Conservation (phyloP, 2,797 vertebrate genomes). For the Semaprochilodus insignis region DNA sequence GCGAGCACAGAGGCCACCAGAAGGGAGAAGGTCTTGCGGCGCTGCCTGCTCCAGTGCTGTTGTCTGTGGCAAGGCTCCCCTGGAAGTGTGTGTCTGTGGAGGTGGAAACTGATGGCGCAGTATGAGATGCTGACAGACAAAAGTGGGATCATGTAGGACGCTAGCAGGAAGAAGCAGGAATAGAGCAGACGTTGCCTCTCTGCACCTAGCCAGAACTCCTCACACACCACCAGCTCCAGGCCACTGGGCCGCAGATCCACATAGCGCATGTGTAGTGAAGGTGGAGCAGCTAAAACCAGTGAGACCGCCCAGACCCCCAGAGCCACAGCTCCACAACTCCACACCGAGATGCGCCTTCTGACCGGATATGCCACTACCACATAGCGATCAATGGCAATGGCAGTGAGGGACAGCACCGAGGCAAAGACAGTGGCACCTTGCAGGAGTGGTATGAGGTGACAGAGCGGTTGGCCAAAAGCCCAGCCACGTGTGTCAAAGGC, state of each 20-base stretch:
- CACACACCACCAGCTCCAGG: conserved; percentile 79
- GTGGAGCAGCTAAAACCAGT: conserved; percentile 77
- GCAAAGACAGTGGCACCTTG: conserved; percentile 82
- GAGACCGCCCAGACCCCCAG: conserved; percentile 78
- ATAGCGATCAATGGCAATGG: conserved; percentile 84
- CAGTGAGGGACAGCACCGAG: conserved; percentile 82
- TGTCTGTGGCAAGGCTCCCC: conserved; percentile 72
- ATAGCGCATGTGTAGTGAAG: conserved; percentile 75
- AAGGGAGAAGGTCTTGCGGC: conserved; percentile 78
- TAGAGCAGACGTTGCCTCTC: conserved; percentile 76
- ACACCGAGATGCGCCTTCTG: conserved; percentile 75
- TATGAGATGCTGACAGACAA: conserved; percentile 80
- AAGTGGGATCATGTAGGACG: conserved; percentile 82
- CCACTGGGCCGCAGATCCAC: conserved; percentile 78
- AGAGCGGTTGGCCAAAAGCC: conserved; percentile 79
- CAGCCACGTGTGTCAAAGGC: conserved; percentile 81
- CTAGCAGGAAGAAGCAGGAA: conserved; percentile 75
- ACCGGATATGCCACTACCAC: conserved; percentile 82
- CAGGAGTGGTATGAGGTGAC: conserved; percentile 79
- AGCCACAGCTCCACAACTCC: conserved; percentile 74
- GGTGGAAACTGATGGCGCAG: conserved; percentile 78
- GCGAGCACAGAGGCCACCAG: conserved; percentile 80
- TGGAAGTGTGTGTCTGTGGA: conserved; percentile 74
- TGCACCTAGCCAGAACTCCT: conserved; percentile 81
- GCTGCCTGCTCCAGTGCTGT: conserved; percentile 76